Conservation (phyloP, 2,888 invertebrate genomes). For the Morpho deidamia region DNA sequence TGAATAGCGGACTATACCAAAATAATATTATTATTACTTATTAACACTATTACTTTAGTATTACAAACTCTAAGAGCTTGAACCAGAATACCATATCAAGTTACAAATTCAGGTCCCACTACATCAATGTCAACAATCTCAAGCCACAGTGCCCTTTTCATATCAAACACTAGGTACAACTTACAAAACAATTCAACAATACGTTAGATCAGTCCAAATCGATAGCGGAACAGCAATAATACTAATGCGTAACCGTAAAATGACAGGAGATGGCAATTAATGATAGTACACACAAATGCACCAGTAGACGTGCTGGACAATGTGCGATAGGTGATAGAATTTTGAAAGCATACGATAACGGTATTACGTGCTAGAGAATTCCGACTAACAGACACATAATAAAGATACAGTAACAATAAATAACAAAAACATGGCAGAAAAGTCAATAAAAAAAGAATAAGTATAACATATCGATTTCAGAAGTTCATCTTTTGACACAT, state of each 20-base stretch:
- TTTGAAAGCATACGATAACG: slow-evolving; percentile 26
- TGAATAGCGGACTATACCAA: too few species aligned
- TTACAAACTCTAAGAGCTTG: not conserved
- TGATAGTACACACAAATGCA: slow-evolving; percentile 51
- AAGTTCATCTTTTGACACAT: too few species aligned
- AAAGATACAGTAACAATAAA: too few species aligned
- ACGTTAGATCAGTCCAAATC: slow-evolving; percentile 41
- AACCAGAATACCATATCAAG: not conserved
- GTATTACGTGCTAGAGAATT: not conserved
- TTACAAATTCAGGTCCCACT: not conserved
- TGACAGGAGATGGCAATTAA: slow-evolving; percentile 73
- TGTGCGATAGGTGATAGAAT: slow-evolving; percentile 36
- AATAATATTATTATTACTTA: too few species aligned
- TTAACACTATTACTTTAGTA: too few species aligned
- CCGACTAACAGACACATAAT: not conserved
- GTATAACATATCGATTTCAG: too few species aligned
- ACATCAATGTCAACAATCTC: slow-evolving; percentile 13
- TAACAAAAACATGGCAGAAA: too few species aligned
- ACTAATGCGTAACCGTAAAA: slow-evolving; percentile 74
- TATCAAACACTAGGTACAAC: slow-evolving; percentile 14
- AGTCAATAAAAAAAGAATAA: too few species aligned
- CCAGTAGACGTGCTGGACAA: slow-evolving; percentile 44
- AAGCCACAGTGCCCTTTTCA: slow-evolving; percentile 12
- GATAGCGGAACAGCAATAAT: slow-evolving; percentile 61
- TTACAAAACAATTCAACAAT: slow-evolving; percentile 22